Evolutionary conservation across 1,140 invertebrate genomes (phyloP), one percentile per base, ranked within the genome.

Genomic region (Anagrus nilaparvatae): DNA sequence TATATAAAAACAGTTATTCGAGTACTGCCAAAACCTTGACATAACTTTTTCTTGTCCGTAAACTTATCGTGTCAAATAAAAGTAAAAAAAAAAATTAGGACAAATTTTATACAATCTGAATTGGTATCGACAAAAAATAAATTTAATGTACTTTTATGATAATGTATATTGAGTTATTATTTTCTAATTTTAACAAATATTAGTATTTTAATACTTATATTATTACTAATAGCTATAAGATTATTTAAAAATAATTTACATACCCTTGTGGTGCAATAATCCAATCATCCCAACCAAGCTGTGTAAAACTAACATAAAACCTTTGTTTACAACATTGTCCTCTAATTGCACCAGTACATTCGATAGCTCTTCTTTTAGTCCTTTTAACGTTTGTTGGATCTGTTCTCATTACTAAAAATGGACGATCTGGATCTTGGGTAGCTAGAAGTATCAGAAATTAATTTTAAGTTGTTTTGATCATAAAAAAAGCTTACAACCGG

Each of bases 241-340:
- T n/a, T n/a, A n/a, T n/a, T n/a, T n/a, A n/a, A n/a, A n/a, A n/a
- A n/a, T n/a, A n/a, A n/a, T n/a, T n/a, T 31, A 0, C 53, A 60
- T 41, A 69, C 61, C 81, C 81, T 56, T 78, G 74, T 5, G 90
- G 89, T 25, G 87, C 87, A 46, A 94, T 91, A 55, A 96, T 90
- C 87, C 88, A 93, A 69, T 92, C 88, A 60, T 92, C 87, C 90
- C 90, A 95, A 40, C 88, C 88, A 12, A 95, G 74, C 40, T 86
- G 79, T 48, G 81, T 81, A 68, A 95, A 95, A 60, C 79, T 87
- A 30, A 95, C 87, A 69, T 87, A 90, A 65, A 93, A 87, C 17
- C 82, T 78, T 61, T 93, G 82, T 54, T 91, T 89, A 67, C 90
- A 94, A 63, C 91, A 95, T 58, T 84, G 81, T 44, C 82, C 84